These are phyloP conservation scores for Sipha maydis DNA, from an alignment of 2,888 invertebrate genomes.

Conservation along the genomic window DNA sequence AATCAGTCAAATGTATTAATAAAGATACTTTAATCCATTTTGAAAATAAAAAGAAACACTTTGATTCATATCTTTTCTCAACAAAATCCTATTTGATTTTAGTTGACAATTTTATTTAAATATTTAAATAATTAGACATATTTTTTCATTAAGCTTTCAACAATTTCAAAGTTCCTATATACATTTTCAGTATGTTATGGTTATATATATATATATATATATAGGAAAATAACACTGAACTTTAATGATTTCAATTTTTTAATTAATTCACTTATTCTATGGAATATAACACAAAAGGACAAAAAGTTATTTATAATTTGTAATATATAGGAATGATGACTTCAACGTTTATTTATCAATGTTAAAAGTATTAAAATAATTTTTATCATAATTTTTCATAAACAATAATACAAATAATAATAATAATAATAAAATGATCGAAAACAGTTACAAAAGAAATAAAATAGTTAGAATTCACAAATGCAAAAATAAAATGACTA, in stretches of 20 bases:
- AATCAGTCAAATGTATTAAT: too few relatives aligned
- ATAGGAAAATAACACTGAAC: not conserved
- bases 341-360: constrained; percentile 60
- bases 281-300: not conserved
- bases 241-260: not conserved
- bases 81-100: too few relatives aligned
- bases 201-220: too few relatives aligned
- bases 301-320: not conserved
- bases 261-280: not conserved
- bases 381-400: constrained; percentile 53
- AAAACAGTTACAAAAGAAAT: constrained; percentile 58
- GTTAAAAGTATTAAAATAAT: constrained; percentile 60
- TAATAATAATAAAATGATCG: constrained; percentile 48
- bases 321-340: constrained; percentile 54
- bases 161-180: not conserved
- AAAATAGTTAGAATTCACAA: constrained; percentile 61
- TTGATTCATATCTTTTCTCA: too few relatives aligned
- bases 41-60: too few relatives aligned
- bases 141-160: not conserved
- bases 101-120: not conserved
- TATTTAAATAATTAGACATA: not conserved
- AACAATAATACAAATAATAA: constrained; percentile 55
- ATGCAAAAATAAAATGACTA: constrained; percentile 62
- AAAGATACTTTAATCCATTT: too few relatives aligned
- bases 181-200: not conserved